phyloP scores from a whole-genome alignment of 2,113 vertebrate genomes.

The Charadrius vociferus region DNA sequence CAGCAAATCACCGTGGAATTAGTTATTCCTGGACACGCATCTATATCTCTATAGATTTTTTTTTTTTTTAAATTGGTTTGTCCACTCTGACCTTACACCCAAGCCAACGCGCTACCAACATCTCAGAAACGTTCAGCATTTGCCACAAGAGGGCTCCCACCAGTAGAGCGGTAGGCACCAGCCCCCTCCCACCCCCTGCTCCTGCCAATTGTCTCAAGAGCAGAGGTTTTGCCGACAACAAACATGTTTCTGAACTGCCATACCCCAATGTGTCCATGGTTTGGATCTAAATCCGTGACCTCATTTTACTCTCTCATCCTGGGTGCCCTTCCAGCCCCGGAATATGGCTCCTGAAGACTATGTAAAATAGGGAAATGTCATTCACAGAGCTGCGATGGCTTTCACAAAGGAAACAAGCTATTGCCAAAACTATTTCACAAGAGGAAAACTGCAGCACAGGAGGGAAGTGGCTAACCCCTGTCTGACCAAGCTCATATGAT shows the following conservation, averaged over 20 bases:
- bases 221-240: background rate
- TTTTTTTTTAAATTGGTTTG: background rate
- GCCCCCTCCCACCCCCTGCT: background rate
- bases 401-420: background rate
- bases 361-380: background rate
- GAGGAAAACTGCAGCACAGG: background rate
- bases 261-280: accelerated
- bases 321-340: background rate
- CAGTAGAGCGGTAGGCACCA: background rate
- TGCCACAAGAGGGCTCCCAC: background rate
- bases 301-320: background rate
- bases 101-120: background rate
- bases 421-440: background rate
- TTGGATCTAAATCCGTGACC: background rate
- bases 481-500: background rate
- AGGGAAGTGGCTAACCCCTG: background rate
- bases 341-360: background rate
- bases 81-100: background rate
- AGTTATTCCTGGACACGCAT: background rate
- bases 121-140: background rate
- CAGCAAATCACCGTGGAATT: background rate
- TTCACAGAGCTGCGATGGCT: background rate
- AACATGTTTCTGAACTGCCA: background rate
- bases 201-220: background rate
- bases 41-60: too few relatives aligned